Evolutionary conservation across 2,797 vertebrate genomes (phyloP).

Genomic region (Cichlasoma orientale): DNA sequence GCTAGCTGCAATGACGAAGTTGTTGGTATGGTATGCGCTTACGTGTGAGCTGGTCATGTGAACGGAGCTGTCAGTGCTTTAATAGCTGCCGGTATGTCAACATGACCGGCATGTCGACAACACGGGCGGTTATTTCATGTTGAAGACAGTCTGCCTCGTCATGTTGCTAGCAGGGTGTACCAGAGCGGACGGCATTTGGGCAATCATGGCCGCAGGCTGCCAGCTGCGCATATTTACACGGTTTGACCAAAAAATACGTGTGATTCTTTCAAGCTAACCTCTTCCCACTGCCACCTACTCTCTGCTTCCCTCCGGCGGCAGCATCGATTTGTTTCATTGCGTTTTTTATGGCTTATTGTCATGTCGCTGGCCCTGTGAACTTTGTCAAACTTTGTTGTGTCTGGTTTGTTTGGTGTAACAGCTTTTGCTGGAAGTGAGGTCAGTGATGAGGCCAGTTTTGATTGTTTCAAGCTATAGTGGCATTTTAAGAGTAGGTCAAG

Average conservation of each 20-base stretch:
- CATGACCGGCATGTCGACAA: slow-evolving; percentile 21
- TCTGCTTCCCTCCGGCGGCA: neutral
- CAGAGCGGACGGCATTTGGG: neutral
- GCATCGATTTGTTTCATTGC: neutral
- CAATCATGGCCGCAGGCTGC: neutral
- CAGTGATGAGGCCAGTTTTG: neutral
- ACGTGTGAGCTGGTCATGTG: slow-evolving; percentile 58
- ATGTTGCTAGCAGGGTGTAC: neutral
- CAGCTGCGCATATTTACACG: neutral
- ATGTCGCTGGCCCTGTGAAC: neutral
- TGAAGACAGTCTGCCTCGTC: slow-evolving; percentile 16
- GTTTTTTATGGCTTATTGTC: neutral
- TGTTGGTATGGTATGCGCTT: slow-evolving; percentile 40
- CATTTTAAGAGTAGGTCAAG: neutral
- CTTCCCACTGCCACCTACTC: no score
- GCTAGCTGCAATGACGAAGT: slow-evolving; percentile 48
- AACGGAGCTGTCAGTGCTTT: slow-evolving; percentile 15
- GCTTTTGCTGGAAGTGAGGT: neutral
- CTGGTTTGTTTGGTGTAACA: neutral
- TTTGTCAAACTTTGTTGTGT: neutral
- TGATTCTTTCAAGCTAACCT: neutral
- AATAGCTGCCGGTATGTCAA: slow-evolving; percentile 38
- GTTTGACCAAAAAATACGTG: neutral
- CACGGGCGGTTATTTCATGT: neutral
- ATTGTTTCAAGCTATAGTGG: neutral